Evolutionary conservation across 2,797 vertebrate species (phyloP), one percentile per base, ranked within the genome.

Genomic region (Acrocephalus scirpaceus): DNA sequence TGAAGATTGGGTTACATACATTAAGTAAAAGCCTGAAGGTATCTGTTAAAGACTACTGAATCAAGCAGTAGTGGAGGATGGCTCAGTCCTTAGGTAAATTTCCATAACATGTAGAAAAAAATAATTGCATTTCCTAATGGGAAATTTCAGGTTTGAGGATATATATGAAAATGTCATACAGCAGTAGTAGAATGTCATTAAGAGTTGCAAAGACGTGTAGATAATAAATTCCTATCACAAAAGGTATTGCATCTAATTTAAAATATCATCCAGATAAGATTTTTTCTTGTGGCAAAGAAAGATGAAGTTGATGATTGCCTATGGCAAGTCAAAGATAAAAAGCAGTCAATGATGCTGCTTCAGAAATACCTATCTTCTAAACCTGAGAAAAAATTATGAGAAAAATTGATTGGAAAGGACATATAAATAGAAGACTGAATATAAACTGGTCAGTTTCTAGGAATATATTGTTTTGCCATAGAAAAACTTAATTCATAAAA

Each of bases 11-110:
- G 71, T 62, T 90, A 44, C 54, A 77, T 74, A 91, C 58, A 29
- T 76, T 86, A 93, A 87, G 48, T 62, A 38, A 85, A 80, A 32
- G 57, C 82, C 93, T 83, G 69, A 21, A 95, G 84, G 75, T 85
- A 85, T 67, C 72, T 88, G 30, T 70, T 79, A 19, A 83, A 95
- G 65, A 58, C 29, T 86, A 17, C n/a, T 67, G 88, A 91, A 74
- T 85, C 65, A 76, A 88, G 57, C 34, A 11, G 1, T 30, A 74
- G 38, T 45, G 69, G 38, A 83, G 29, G 65, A 53, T 47, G 47
- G 22, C 36, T 88, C 67, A 74, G 36, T 91, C 27, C 71, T 87
- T 57, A 67, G 92, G 30, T 74, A 69, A 61, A 50, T 77, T 77
- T n/a, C 50, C 30, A n/a, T 71, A 88, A 53, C 8, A 16, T 27